Conservation (phyloP, 2,797 vertebrate genomes). For the Muscicapa comitata region DNA sequence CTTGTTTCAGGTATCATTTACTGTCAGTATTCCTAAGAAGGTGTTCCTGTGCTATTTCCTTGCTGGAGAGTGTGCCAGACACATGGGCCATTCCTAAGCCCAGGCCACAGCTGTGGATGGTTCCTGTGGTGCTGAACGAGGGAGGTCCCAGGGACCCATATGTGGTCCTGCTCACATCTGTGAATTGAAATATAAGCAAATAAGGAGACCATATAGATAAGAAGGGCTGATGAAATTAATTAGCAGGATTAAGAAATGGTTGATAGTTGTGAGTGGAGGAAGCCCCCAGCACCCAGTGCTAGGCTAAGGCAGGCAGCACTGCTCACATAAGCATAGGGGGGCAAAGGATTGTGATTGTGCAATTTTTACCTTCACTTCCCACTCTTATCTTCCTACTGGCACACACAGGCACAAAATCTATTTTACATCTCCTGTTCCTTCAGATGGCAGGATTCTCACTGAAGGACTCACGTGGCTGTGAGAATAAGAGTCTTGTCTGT, state of each 20-base stretch:
- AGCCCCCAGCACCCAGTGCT: not conserved
- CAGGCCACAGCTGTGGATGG: accelerated
- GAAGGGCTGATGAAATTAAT: not conserved
- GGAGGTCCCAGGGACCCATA: not conserved
- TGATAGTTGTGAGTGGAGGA: not conserved
- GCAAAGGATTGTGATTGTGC: not conserved
- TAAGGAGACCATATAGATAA: not conserved
- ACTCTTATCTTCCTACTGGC: not conserved
- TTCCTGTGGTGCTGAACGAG: not conserved
- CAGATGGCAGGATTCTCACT: not conserved
- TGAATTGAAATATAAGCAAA: not conserved
- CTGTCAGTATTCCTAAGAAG: not conserved
- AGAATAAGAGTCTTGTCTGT: not conserved
- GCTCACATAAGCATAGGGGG: accelerated
- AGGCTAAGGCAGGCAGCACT: not conserved
- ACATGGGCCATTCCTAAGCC: too few relatives aligned
- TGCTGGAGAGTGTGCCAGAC: not conserved
- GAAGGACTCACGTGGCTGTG: accelerated
- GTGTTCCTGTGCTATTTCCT: not conserved
- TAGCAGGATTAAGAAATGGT: not conserved
- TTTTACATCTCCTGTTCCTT: not conserved
- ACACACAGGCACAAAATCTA: not conserved
- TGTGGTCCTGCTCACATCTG: accelerated
- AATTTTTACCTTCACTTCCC: not conserved
- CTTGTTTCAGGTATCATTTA: not conserved